phyloP scores from a whole-genome alignment of 2,113 vertebrate genomes.

The Megaleporinus macrocephalus region DNA sequence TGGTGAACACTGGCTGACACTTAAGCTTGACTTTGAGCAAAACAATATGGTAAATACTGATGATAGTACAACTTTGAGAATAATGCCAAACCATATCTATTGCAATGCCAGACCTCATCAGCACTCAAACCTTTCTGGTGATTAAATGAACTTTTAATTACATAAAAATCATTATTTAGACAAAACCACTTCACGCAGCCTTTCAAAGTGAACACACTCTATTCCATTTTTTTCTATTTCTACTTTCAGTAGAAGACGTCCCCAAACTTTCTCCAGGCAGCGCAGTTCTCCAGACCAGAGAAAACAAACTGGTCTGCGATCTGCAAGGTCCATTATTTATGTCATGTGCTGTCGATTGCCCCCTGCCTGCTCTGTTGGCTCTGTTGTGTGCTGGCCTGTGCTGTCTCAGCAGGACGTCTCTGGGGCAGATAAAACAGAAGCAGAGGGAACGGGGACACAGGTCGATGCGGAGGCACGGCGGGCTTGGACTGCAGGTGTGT shows the following conservation, averaged over 20 bases:
- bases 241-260: not conserved
- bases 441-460: constrained; percentile 70
- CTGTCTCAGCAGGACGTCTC: constrained; percentile 71
- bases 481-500: constrained; percentile 63
- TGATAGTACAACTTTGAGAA: too few species aligned
- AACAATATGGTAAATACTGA: too few species aligned
- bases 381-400: constrained; percentile 62
- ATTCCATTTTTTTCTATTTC: too few species aligned
- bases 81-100: too few species aligned
- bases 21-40: too few species aligned
- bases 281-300: not conserved
- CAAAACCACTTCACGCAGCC: too few species aligned
- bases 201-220: fast-evolving
- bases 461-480: constrained; percentile 72
- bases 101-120: too few species aligned
- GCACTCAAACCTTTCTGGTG: too few species aligned
- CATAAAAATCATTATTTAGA: too few species aligned
- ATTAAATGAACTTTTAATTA: too few species aligned
- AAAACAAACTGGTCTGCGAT: not conserved
- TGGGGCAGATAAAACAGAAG: constrained; percentile 68
- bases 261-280: not conserved
- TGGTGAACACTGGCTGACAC: too few species aligned
- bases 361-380: constrained; percentile 53
- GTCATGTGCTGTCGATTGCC: constrained; percentile 29
- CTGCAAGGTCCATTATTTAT: constrained; percentile 1